Evolutionary conservation across 2,113 vertebrate genomes (phyloP).

Genomic region (Amia ocellicauda): DNA sequence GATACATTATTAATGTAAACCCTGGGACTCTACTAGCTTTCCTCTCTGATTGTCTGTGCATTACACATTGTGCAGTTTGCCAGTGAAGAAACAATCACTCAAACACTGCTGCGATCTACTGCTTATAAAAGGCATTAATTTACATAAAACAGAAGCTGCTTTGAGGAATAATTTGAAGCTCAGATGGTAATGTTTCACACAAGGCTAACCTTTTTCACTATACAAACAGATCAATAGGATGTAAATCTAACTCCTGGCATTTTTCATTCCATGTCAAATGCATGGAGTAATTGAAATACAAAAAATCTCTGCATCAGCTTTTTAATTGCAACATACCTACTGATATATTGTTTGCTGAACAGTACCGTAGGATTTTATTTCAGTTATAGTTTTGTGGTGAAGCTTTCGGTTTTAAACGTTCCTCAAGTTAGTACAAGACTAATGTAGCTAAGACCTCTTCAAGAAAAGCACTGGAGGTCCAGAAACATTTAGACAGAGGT

Average conservation of each 20-base stretch:
- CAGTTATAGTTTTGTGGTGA: too few species aligned
- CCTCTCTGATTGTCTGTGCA: conserved; percentile 73
- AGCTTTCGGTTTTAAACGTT: too few species aligned
- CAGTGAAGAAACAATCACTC: conserved; percentile 57
- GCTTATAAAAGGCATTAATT: conserved; percentile 65
- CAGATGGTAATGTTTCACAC: conserved; percentile 33
- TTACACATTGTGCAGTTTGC: conserved; percentile 49
- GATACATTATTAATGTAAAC: background rate
- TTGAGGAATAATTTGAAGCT: conserved; percentile 54
- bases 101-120: conserved; percentile 65
- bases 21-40: conserved; percentile 9
- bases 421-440: too few species aligned
- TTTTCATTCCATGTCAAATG: conserved; percentile 14
- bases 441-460: too few species aligned
- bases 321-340: too few species aligned
- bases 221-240: conserved; percentile 26
- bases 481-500: background rate
- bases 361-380: too few species aligned
- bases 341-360: too few species aligned
- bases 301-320: too few species aligned
- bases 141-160: conserved; percentile 51
- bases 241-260: conserved; percentile 7
- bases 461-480: background rate
- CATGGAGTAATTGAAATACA: conserved; percentile 1
- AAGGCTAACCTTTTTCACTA: conserved; percentile 38